Percentiles rank a stretch among this genome's conserved stretches.
Conservation (phyloP, 2,888 invertebrate species). For the Graphium colonna region DNA sequence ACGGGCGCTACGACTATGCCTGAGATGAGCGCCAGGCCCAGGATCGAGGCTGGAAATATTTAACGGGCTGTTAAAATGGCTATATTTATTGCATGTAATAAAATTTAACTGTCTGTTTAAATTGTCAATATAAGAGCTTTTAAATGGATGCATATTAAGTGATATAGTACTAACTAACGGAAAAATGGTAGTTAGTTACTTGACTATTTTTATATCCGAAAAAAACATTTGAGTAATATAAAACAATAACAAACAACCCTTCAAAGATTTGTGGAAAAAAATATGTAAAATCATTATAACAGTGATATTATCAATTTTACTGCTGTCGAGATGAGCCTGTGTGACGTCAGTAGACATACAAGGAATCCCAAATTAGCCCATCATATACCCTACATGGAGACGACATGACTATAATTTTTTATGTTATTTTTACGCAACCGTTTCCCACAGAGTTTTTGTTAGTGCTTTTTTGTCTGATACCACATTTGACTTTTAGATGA, state of each 20-base stretch:
- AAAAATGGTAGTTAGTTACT: no score
- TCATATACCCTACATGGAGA: not conserved
- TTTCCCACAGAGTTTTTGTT: not conserved
- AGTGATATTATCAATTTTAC: not conserved
- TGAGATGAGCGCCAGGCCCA: slow-evolving; percentile 78
- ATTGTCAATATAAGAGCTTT: no score
- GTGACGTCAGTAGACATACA: not conserved
- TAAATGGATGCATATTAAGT: no score
- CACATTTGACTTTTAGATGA: not conserved
- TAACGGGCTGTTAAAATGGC: not conserved
- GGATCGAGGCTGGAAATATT: slow-evolving; percentile 75
- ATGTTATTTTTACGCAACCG: not conserved
- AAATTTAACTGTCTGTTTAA: no score
- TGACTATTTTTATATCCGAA: no score
- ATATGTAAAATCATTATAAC: not conserved
- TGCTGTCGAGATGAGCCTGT: not conserved
- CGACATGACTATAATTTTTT: not conserved
- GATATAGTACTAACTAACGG: no score
- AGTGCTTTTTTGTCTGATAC: not conserved
- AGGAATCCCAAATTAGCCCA: not conserved
- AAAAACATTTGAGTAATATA: no score
- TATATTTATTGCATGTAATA: no score
- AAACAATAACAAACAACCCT: no score
- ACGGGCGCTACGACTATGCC: slow-evolving; percentile 78
- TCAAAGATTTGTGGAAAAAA: no score